phyloP scores from a whole-genome alignment of 2,113 vertebrate genomes.

The Sceloporus tristichus region DNA sequence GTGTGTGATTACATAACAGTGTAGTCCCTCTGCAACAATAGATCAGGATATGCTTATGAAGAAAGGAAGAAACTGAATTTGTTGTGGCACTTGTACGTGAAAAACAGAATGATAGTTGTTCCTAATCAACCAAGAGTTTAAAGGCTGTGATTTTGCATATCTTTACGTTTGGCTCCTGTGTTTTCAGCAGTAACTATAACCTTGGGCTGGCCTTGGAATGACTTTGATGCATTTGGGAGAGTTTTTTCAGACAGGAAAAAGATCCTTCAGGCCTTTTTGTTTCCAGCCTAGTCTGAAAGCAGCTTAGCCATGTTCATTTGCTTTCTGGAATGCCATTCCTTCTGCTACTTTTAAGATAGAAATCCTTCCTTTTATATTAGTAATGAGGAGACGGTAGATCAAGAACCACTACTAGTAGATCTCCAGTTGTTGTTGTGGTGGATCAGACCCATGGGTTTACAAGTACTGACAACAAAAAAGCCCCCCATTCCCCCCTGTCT shows the following conservation, averaged over 20 bases:
- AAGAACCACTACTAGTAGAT: neutral
- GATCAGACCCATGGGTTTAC: neutral
- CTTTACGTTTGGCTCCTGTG: neutral
- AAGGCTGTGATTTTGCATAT: neutral
- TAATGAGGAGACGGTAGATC: neutral
- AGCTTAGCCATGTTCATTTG: neutral
- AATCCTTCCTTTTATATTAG: neutral
- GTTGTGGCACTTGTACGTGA: neutral
- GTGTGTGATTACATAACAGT: neutral
- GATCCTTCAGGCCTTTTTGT: neutral
- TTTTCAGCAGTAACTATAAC: neutral
- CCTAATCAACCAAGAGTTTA: neutral
- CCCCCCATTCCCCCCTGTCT: neutral
- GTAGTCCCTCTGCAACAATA: neutral
- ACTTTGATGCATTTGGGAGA: neutral
- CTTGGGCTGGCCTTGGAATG: slow-evolving; percentile 16
- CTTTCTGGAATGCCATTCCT: neutral
- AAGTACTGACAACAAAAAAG: neutral
- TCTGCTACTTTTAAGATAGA: neutral
- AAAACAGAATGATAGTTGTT: neutral
- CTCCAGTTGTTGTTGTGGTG: neutral
- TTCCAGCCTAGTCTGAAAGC: neutral
- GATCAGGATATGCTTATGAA: neutral
- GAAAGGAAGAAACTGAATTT: neutral
- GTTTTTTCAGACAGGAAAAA: neutral